A percentile compares a stretch with the other conserved stretches of the same genome.
Evolutionary conservation across 2,888 invertebrate genomes (phyloP).

Genomic region (Pollenia amentaria): DNA sequence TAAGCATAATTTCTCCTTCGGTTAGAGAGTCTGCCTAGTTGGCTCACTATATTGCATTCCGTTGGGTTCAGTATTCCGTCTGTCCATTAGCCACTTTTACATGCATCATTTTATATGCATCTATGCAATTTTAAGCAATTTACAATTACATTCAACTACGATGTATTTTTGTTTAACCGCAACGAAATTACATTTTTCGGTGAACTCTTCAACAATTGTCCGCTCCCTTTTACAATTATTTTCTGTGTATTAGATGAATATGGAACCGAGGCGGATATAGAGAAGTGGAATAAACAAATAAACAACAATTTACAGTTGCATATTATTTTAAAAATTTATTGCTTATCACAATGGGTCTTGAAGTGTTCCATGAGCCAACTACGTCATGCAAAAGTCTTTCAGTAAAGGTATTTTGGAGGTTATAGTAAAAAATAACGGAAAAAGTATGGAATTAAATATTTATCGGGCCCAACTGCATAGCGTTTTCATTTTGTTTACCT

Average conservation of each 20-base stretch:
- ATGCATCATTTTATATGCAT: slow-evolving; percentile 28
- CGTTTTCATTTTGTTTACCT: not conserved
- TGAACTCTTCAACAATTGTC: slow-evolving; percentile 33
- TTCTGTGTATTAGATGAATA: not conserved
- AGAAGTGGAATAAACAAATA: not conserved
- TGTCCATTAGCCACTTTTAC: not conserved
- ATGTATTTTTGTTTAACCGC: slow-evolving; percentile 48
- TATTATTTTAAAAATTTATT: not conserved
- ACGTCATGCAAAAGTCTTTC: too few species aligned
- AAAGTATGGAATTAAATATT: too few species aligned
- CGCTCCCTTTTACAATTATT: slow-evolving; percentile 30
- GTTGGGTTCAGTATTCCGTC: not conserved
- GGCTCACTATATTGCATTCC: slow-evolving; percentile 15
- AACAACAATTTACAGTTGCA: not conserved
- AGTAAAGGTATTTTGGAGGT: too few species aligned
- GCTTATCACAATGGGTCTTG: not conserved
- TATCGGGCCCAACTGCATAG: too few species aligned
- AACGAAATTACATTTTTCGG: slow-evolving; percentile 50
- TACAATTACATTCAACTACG: slow-evolving; percentile 76
- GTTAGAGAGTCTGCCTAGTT: slow-evolving; percentile 28
- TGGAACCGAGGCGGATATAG: too few species aligned
- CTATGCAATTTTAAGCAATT: slow-evolving; percentile 77
- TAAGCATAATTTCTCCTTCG: slow-evolving; percentile 14
- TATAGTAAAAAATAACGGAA: too few species aligned
- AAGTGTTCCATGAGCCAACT: too few species aligned